Evolutionary conservation across 2,888 invertebrate genomes (phyloP), one percentile per base, ranked within the genome.

Genomic region (Leistus spinibarbis): DNA sequence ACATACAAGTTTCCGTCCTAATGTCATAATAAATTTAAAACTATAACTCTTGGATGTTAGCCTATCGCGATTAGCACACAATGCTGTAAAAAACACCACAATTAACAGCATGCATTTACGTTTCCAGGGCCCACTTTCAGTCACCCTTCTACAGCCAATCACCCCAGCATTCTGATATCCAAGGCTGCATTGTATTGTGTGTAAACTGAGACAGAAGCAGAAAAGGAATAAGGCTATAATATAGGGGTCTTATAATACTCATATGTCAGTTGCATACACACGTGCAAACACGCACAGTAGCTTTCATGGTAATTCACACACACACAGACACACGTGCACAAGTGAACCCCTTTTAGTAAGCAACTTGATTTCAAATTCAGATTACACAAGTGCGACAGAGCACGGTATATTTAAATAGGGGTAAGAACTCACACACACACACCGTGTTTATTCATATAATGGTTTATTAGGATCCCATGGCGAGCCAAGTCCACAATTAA

Each of bases 401-500:
- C 16, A 66, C 22, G 54, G 0, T 19, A n/a, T 4, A 40, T 7
- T 7, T 13, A 40, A 40, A 40, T 57, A 16, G 20, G 20, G 57
- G 17, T n/a, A 57, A 13, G 1, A 20, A 1, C 17, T 9, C 57
- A 19, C 20, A 57, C 17, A 23, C 64, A 17, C 3, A 40, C 72
- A 54, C 23, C 23, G 40, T 68, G 68, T 74, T 75, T 69, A 75
- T 75, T 75, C 69, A 68, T 72, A 72, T 65, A 72, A 63, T 67
- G 64, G 68, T 69, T 69, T 75, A 69, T 69, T 63, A 64, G 40
- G 60, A 63, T 22, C 56, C 56, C 17, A 16, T 22, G 22, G 56
- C 56, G 54, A 68, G 22, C 22, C 22, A 23, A 23, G 27, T 54
- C 19, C 75, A 54, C 68, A 64, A 69, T 75, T 69, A 75, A 69